Percentiles rank a stretch among this genome's conserved stretches.
phyloP scores from a whole-genome alignment of 2,113 vertebrate genomes.

The Galeopterus variegatus region DNA sequence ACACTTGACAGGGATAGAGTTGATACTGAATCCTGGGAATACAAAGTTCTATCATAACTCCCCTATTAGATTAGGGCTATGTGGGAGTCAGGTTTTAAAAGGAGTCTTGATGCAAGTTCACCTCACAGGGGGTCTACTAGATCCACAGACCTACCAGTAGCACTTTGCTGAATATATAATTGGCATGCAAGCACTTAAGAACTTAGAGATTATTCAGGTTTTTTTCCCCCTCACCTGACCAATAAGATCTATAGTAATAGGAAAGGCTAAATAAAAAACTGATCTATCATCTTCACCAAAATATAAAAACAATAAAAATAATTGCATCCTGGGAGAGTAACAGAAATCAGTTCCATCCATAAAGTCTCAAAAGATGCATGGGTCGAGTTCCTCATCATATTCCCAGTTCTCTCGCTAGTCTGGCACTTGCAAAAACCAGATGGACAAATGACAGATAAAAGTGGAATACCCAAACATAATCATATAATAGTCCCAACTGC shows the following conservation, averaged over 20 bases:
- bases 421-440: not conserved
- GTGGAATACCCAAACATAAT: not conserved
- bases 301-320: not conserved
- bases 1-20: not conserved
- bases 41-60: not conserved
- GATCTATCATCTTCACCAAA: not conserved
- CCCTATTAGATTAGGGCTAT: not conserved
- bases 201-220: not conserved
- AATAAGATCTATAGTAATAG: not conserved
- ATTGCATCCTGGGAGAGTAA: not conserved
- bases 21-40: no score
- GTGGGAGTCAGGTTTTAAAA: not conserved
- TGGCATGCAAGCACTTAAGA: not conserved
- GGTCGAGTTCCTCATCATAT: not conserved
- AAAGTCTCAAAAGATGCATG: not conserved
- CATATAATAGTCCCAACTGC: no score
- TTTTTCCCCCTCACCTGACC: not conserved
- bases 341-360: not conserved
- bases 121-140: accelerated
- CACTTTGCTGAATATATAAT: not conserved
- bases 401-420: not conserved
- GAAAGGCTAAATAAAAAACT: not conserved
- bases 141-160: not conserved
- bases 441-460: not conserved
- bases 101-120: no score